These are phyloP conservation scores for Lasioglossum morio DNA, from an alignment of 2,888 invertebrate genomes.

Conservation along the genomic window DNA sequence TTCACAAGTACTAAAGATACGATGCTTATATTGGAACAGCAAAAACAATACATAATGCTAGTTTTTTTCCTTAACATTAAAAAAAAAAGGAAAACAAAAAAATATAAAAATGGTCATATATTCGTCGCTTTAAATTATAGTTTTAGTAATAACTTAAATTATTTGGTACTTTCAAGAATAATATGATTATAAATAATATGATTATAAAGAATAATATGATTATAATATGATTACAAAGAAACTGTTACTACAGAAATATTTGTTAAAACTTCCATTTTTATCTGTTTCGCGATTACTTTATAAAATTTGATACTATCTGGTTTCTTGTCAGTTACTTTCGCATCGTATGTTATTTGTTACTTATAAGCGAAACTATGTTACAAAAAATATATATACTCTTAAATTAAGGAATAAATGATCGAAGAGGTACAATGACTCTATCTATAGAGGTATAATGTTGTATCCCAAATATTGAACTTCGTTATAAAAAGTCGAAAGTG, in stretches of 20 bases:
- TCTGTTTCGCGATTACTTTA: background rate
- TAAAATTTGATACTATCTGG: background rate
- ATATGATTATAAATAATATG: too few species aligned
- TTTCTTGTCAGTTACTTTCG: slow-evolving; percentile 11
- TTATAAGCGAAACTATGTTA: slow-evolving; percentile 23
- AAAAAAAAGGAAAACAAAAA: background rate
- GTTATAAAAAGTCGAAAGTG: slow-evolving; percentile 17
- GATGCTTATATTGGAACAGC: background rate
- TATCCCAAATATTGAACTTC: slow-evolving; percentile 26
- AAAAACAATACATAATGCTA: background rate
- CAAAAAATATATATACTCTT: slow-evolving; percentile 32
- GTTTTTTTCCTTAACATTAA: background rate
- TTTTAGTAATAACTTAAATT: slow-evolving; percentile 16
- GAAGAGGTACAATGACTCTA: slow-evolving; percentile 22
- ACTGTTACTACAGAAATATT: background rate
- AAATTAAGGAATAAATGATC: slow-evolving; percentile 24
- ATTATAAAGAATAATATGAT: too few species aligned
- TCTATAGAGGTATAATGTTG: slow-evolving; percentile 34
- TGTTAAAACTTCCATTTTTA: background rate
- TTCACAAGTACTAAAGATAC: background rate
- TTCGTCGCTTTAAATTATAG: background rate
- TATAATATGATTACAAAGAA: slow-evolving; percentile 16
- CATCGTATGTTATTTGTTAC: slow-evolving; percentile 9
- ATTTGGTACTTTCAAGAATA: slow-evolving; percentile 19
- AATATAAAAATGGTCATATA: background rate